Base-by-base conservation (phyloP, 2,888 invertebrate genomes). In the Cryptus viduatorius region DNA sequence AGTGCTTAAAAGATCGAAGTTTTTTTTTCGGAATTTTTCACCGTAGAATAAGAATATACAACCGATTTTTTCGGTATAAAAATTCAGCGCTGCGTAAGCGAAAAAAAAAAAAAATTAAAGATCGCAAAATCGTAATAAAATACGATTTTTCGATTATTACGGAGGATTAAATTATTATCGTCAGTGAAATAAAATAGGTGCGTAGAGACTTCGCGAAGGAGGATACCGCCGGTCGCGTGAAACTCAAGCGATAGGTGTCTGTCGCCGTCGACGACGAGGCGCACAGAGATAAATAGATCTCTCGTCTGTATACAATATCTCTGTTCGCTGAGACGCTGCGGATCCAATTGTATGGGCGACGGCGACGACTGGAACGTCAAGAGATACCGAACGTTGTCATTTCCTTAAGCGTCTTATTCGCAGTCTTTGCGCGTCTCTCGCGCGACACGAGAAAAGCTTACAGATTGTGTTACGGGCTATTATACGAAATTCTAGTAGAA, bases 281-380 rank as follows among this genome's bases (percentile, higher is more conserved):
- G 59, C 56, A 56, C n/a, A 42, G 67, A 67, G 61, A 65, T 56
- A 29, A 48, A 31, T 61, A 61, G 59, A 61, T 31, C n/a, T 1
- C 31, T 37, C 59, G 59, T 61, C 7, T n/a, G 5, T 61, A 31
- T n/a, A 14, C 31, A 31, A 14, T 14, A 61, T 61, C 5, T 31
- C 5, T 59, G 16, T 29, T 31, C 59, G 29, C 12, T 31, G 4
- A 31, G 59, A 61, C 42, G 65, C 42, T 37, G 8, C 59, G 64
- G 59, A 78, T 82, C 78, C 78, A 67, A 82, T 82, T 78, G 72
- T 37, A 37, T 77, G 42, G 46, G 56, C 72, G 24, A 59, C 67
- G 64, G 71, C 77, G 64, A 69, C 61, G 76, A 69, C 46, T 67
- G 44, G 50, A 59, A 56, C 53, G 29, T 65, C 65, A 42, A 42